Conservation (phyloP, 2,888 invertebrate species). For the Prosopocoilus inquinatus region DNA sequence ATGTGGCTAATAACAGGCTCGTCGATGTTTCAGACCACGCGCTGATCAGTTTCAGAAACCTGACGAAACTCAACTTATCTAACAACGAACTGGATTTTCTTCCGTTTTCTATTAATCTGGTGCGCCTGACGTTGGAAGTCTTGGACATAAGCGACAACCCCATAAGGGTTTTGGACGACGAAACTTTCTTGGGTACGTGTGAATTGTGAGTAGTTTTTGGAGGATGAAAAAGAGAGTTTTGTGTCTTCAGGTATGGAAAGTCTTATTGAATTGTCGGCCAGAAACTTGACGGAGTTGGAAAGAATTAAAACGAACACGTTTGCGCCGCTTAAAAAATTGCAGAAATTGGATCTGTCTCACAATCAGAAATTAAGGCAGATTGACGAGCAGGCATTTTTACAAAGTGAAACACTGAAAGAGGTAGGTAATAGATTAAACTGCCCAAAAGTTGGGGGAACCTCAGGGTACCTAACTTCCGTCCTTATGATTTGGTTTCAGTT, state of each 20-base stretch:
- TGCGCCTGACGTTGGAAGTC: conserved; percentile 57
- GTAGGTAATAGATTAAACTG: conserved; percentile 40
- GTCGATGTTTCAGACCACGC: conserved; percentile 57
- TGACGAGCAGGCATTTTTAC: conserved; percentile 59
- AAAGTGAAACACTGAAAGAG: conserved; percentile 55
- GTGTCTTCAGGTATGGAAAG: conserved; percentile 55
- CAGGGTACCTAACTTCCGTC: too few species aligned
- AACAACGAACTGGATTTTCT: conserved; percentile 60
- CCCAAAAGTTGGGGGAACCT: background rate
- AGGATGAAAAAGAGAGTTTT: background rate
- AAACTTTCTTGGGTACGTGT: conserved; percentile 59
- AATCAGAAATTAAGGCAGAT: conserved; percentile 47
- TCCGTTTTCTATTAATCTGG: conserved; percentile 56
- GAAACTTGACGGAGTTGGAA: conserved; percentile 57
- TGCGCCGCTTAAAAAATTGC: conserved; percentile 35
- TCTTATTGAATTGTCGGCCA: conserved; percentile 60
- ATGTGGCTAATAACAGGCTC: conserved; percentile 56
- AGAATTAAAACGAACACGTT: conserved; percentile 50
- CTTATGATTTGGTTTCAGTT: conserved; percentile 49
- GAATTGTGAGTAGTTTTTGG: background rate
- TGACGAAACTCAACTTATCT: conserved; percentile 60
- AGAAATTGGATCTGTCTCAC: conserved; percentile 38
- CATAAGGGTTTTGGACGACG: conserved; percentile 57
- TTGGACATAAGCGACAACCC: conserved; percentile 63
- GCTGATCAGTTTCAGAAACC: conserved; percentile 52